Percentiles rank a stretch among this genome's conserved stretches.
These are phyloP conservation scores for Oxyura jamaicensis DNA, from an alignment of 2,113 vertebrate genomes.

Conservation along the genomic window DNA sequence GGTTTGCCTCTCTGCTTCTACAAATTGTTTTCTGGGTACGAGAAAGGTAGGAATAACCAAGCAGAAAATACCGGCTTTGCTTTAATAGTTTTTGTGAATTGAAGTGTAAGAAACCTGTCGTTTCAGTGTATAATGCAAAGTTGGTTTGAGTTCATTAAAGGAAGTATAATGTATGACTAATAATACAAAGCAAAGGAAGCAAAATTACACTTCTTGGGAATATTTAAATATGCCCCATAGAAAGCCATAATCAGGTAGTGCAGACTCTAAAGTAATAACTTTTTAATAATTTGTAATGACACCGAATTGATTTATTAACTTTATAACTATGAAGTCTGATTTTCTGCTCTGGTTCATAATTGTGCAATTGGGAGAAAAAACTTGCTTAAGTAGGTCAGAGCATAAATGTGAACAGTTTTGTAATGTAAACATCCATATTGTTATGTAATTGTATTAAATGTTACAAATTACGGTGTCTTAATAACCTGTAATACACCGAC, in stretches of 20 bases:
- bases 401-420: conserved; percentile 36
- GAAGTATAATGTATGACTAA: neutral
- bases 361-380: conserved; percentile 33
- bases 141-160: neutral
- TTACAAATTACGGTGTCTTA: neutral
- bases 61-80: neutral
- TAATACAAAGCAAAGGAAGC: neutral
- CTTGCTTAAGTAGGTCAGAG: conserved; percentile 45
- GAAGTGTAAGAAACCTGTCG: neutral
- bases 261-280: neutral
- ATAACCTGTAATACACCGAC: neutral
- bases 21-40: neutral
- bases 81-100: neutral
- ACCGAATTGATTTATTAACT: conserved; percentile 53
- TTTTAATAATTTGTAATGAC: neutral
- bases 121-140: neutral
- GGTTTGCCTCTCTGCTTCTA: neutral
- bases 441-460: neutral
- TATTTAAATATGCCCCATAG: neutral
- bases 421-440: neutral
- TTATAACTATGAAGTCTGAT: conserved; percentile 23
- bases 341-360: conserved; percentile 57
- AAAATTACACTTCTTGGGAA: neutral
- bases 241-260: neutral
- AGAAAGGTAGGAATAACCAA: neutral